Evolutionary conservation across 2,888 invertebrate species (phyloP).

Genomic region (Crocallis elinguaria): DNA sequence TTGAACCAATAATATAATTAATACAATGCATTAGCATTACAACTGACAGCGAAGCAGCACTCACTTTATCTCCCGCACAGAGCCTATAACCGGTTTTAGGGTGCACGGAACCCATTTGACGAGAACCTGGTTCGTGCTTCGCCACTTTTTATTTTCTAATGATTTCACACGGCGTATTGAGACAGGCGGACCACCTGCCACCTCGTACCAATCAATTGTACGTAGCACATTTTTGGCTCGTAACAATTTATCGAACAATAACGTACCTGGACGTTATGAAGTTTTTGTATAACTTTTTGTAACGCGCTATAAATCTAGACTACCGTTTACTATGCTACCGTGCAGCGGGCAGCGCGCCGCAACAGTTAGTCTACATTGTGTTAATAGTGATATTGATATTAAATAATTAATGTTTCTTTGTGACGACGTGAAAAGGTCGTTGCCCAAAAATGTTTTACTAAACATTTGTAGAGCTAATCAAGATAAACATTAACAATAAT

Average conservation of each 20-base stretch:
- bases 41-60: neutral
- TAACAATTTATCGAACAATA: conserved; percentile 22
- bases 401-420: too few relatives aligned
- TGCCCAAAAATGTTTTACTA: too few relatives aligned
- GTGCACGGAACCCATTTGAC: conserved; percentile 18
- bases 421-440: too few relatives aligned
- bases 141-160: conserved; percentile 5
- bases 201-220: conserved; percentile 13
- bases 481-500: neutral
- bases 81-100: conserved; percentile 7
- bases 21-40: neutral
- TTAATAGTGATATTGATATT: too few relatives aligned
- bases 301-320: neutral
- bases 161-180: conserved; percentile 12
- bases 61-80: neutral
- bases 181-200: conserved; percentile 20
- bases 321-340: neutral
- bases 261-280: neutral
- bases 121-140: conserved; percentile 14
- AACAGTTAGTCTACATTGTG: too few relatives aligned
- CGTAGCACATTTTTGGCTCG: conserved; percentile 15
- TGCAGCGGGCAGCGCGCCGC: too few relatives aligned
- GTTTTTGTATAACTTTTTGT: neutral
- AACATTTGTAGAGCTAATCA: neutral
- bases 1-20: neutral